A percentile compares a stretch with the other conserved stretches of the same genome.
These are phyloP conservation scores for Pteropus alecto DNA, from an alignment of 2,113 vertebrate genomes.

Conservation along the genomic window DNA sequence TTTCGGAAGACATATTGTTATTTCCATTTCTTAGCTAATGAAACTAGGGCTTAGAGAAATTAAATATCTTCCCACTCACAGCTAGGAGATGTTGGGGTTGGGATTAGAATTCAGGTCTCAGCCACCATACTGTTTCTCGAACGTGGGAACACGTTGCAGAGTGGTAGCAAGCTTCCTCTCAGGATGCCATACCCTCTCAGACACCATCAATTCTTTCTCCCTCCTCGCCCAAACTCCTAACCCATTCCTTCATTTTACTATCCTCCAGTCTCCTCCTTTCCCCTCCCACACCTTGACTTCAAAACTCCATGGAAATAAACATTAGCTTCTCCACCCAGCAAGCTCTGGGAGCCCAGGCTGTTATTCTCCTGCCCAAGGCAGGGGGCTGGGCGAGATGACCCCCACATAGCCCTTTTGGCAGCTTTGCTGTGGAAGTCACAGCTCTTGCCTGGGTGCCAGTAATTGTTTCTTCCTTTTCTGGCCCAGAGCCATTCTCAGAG, in stretches of 20 bases:
- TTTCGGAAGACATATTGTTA: neutral
- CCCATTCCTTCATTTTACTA: neutral
- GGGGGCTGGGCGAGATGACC: neutral
- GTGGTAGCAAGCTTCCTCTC: neutral
- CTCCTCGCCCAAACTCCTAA: neutral
- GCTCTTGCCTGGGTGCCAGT: neutral
- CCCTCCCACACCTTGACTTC: neutral
- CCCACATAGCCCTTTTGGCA: neutral
- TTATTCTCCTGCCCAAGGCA: neutral
- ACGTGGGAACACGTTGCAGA: neutral
- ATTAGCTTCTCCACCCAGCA: neutral
- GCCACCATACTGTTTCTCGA: neutral
- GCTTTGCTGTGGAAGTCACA: neutral
- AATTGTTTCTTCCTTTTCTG: conserved; percentile 32
- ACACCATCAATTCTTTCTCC: neutral
- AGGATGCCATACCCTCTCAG: neutral
- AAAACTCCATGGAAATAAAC: neutral
- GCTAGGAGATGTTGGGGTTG: neutral
- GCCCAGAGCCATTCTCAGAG: neutral
- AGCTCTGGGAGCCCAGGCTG: neutral
- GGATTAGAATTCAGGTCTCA: neutral
- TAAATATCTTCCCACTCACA: neutral
- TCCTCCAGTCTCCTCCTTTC: neutral
- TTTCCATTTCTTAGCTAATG: neutral
- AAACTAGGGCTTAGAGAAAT: neutral